Percentiles rank a stretch among this genome's conserved stretches.
phyloP scores from a whole-genome alignment of 2,113 vertebrate genomes.

The Ailuropoda melanoleuca region DNA sequence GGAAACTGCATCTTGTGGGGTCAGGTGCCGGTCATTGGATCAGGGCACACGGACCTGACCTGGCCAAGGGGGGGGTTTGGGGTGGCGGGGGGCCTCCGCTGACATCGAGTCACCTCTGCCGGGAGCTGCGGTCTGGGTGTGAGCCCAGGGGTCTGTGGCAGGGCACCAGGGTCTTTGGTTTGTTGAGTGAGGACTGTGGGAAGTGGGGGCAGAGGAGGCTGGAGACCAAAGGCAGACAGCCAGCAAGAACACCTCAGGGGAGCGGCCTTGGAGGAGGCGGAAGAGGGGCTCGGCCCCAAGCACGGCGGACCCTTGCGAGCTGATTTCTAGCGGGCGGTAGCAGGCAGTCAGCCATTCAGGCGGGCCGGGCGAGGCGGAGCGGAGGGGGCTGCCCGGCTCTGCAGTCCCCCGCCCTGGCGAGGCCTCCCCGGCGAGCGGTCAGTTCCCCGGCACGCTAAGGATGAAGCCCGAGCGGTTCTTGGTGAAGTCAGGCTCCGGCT shows the following conservation, averaged over 20 bases:
- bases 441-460: constrained; percentile 93
- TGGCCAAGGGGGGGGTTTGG: not conserved
- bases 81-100: not conserved
- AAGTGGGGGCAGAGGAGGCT: not conserved
- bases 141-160: not conserved
- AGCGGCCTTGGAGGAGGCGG: not conserved
- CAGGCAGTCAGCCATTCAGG: not conserved
- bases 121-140: not conserved
- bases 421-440: not conserved
- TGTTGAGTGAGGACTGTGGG: constrained; percentile 31
- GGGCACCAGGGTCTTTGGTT: constrained; percentile 68
- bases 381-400: too few relatives aligned
- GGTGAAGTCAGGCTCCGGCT: constrained; percentile 94
- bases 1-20: not conserved
- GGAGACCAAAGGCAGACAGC: not conserved
- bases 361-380: not conserved
- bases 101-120: not conserved
- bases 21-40: not conserved
- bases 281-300: not conserved
- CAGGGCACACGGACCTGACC: not conserved
- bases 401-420: not conserved
- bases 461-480: constrained; percentile 94
- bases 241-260: not conserved
- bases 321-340: not conserved
- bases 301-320: not conserved